Evolutionary conservation across 2,888 invertebrate genomes (phyloP).

Genomic region (Pseudeuparius sepicola): DNA sequence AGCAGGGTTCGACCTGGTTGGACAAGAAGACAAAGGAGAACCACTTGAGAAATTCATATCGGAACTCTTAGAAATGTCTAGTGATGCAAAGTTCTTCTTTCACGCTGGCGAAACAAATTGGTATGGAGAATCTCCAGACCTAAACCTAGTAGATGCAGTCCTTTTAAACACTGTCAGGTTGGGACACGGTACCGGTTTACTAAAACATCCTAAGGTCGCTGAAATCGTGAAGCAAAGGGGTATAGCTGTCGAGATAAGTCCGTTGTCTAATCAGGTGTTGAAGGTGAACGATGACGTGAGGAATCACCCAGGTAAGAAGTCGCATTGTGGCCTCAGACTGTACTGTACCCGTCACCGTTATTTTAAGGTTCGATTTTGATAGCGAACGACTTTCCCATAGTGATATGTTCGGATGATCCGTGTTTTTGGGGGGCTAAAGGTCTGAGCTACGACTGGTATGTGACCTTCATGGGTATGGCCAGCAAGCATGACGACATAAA

Average conservation of each 20-base stretch:
- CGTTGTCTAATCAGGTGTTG: conserved; percentile 66
- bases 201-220: conserved; percentile 60
- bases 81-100: conserved; percentile 29
- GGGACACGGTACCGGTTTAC: conserved; percentile 66
- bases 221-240: conserved; percentile 45
- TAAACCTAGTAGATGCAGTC: conserved; percentile 67
- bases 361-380: no score
- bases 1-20: conserved; percentile 73
- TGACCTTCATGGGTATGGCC: conserved; percentile 65
- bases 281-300: conserved; percentile 59
- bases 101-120: conserved; percentile 64
- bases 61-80: conserved; percentile 21
- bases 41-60: conserved; percentile 53
- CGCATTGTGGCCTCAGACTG: no score
- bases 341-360: no score
- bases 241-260: conserved; percentile 66
- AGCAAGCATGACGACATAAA: conserved; percentile 56
- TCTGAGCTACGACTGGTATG: conserved; percentile 67
- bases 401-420: conserved; percentile 69
- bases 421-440: conserved; percentile 61
- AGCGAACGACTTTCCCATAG: conserved; percentile 57
- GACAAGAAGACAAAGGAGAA: conserved; percentile 56
- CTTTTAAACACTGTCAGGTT: conserved; percentile 62
- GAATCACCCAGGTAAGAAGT: conserved; percentile 63
- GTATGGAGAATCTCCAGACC: conserved; percentile 55